Evolutionary conservation across 2,888 invertebrate genomes (phyloP).

Genomic region (Tiphia femorata): DNA sequence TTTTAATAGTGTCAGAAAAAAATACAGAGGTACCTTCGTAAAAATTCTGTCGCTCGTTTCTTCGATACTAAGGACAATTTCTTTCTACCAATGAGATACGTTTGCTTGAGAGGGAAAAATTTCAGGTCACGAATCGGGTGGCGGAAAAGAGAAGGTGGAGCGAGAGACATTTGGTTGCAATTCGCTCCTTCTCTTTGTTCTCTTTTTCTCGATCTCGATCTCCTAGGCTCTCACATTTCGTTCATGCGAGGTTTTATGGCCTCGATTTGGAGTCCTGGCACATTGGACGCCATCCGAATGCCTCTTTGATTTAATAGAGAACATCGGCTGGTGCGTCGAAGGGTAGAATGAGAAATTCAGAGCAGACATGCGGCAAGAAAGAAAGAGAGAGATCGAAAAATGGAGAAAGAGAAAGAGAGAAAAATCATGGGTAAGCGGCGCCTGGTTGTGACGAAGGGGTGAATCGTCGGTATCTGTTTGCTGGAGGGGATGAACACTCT

Average conservation of each 20-base stretch:
- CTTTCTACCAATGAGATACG: too few species aligned
- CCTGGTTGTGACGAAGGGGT: conserved; percentile 21
- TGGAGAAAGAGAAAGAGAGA: not conserved
- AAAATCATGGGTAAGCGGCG: conserved; percentile 9
- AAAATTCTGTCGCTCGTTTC: too few species aligned
- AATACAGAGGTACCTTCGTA: too few species aligned
- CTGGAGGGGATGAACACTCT: too few species aligned
- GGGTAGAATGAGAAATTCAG: conserved; percentile 4
- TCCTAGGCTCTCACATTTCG: too few species aligned
- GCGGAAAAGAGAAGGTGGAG: too few species aligned
- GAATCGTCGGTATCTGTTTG: too few species aligned
- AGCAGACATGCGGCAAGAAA: not conserved
- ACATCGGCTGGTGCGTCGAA: conserved; percentile 51
- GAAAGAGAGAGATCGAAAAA: conserved; percentile 2
- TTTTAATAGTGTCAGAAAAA: too few species aligned
- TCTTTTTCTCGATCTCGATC: too few species aligned
- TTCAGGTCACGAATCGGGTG: too few species aligned
- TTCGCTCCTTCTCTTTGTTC: conserved; percentile 38
- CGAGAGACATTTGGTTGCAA: conserved; percentile 27
- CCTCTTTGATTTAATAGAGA: conserved; percentile 64
- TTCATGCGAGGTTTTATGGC: conserved; percentile 55
- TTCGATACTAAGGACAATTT: too few species aligned
- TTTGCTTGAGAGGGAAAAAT: too few species aligned
- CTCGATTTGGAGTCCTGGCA: conserved; percentile 59
- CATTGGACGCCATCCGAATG: conserved; percentile 60